phyloP scores from a whole-genome alignment of 2,113 vertebrate species.

The Chlorodrepanis virens region DNA sequence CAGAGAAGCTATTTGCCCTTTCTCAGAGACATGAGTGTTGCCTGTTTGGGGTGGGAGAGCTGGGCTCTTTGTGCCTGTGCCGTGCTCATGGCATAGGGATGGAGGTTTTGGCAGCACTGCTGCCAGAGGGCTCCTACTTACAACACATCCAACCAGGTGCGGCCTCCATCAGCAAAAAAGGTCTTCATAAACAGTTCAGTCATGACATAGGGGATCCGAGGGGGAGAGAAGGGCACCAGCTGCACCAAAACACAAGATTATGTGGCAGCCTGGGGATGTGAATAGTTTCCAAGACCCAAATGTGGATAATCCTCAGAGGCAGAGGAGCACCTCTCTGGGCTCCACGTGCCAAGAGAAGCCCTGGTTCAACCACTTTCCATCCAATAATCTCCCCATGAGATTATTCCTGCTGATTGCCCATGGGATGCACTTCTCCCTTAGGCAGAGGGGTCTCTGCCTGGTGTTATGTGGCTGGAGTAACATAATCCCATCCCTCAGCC shows the following conservation, averaged over 20 bases:
- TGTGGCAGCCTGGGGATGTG: not conserved
- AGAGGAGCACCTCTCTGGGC: not conserved
- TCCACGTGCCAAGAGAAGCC: not conserved
- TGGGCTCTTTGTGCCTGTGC: not conserved
- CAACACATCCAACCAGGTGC: constrained; percentile 8
- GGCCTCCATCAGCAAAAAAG: constrained; percentile 74
- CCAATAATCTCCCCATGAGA: not conserved
- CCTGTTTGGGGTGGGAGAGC: not conserved
- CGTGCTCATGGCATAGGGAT: accelerated
- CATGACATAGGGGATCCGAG: constrained; percentile 35
- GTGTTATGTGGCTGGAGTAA: not conserved
- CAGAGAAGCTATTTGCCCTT: not conserved
- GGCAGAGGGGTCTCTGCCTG: not conserved
- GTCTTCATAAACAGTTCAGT: constrained; percentile 62
- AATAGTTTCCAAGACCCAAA: not conserved
- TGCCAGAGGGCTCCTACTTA: constrained; percentile 7
- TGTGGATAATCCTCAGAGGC: not conserved
- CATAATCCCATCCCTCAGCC: not conserved
- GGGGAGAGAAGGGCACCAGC: constrained; percentile 83
- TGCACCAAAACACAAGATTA: constrained; percentile 47
- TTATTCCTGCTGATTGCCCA: not conserved
- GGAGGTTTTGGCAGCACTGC: not conserved
- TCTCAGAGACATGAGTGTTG: not conserved
- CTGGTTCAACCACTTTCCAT: not conserved
- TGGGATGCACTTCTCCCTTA: accelerated